Evolutionary conservation across 2,888 invertebrate genomes (phyloP), one percentile per base, ranked within the genome.

Genomic region (Stomorhina lunata): DNA sequence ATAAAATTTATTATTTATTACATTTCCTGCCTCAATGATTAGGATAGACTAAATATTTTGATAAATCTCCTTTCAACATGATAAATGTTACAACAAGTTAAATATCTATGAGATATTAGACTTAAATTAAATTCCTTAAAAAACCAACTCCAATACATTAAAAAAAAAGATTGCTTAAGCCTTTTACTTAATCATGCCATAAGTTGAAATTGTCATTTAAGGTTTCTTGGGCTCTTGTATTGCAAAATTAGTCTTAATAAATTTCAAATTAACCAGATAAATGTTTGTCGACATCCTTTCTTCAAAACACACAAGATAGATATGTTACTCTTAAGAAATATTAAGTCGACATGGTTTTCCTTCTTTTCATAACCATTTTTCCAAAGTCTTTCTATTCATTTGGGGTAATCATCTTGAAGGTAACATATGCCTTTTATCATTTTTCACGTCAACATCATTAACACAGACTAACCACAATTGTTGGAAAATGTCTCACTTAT

Each of bases 381-480:
- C 25, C 17, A 15, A n/a, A n/a, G n/a, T n/a, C n/a, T n/a, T n/a
- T n/a, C n/a, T n/a, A n/a, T n/a, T n/a, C n/a, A n/a, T n/a, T n/a
- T n/a, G n/a, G n/a, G n/a, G 25, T 34, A 32, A 48, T 50, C 59
- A 45, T 43, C 20, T 45, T 15, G 40, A 50, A 32, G 68, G 20
- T 50, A 63, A 65, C 68, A 59, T 72, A 40, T 79, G 72, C 17
- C 20, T 72, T 72, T 79, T 59, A 79, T 79, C 25, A 79, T 72
- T 79, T 66, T 79, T 63, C 55, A 79, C 69, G 68, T 81, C 78
- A 81, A 55, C 63, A 57, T 55, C 50, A 79, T 79, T 69, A 75
- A 77, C 45, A 37, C 55, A n/a, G 29, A n/a, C n/a, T n/a, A n/a
- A 40, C 17, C 61, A 17, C 59, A 66, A 61, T 79, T 65, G 59